These are phyloP conservation scores for Exocentrus adspersus DNA, from an alignment of 2,888 invertebrate genomes.

Conservation along the genomic window DNA sequence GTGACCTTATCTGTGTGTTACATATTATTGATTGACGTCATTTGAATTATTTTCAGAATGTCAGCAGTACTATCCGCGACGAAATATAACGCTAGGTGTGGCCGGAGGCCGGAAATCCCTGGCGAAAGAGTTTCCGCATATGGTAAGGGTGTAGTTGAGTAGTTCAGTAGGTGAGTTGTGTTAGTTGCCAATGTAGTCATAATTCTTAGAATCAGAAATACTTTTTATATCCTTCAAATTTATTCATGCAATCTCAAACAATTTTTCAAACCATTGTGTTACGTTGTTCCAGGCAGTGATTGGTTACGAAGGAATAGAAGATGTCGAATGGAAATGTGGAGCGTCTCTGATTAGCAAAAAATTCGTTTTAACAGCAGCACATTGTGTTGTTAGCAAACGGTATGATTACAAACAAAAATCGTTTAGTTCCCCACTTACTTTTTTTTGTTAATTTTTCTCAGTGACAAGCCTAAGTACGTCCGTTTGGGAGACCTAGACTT, in stretches of 20 bases:
- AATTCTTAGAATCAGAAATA: no score
- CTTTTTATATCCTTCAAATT: no score
- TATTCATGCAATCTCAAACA: no score
- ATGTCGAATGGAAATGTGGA: conserved; percentile 68
- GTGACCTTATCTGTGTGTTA: no score
- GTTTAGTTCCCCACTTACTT: no score
- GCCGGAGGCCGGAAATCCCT: conserved; percentile 35
- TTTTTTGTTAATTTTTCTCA: no score
- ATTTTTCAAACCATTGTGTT: no score
- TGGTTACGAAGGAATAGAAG: conserved; percentile 46
- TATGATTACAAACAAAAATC: no score
- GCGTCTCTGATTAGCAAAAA: conserved; percentile 70
- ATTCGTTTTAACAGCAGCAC: conserved; percentile 73
- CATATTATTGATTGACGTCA: no score
- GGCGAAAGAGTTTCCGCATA: conserved; percentile 51
- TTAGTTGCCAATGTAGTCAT: no score
- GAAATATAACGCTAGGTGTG: neutral
- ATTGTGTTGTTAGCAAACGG: conserved; percentile 61
- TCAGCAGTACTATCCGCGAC: neutral
- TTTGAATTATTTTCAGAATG: neutral
- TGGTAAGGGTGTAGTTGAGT: conserved; percentile 47
- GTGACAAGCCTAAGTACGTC: neutral
- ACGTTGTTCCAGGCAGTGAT: conserved; percentile 42
- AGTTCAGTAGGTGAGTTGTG: no score
- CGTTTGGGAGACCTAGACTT: neutral